These are phyloP conservation scores for Oscheius sp. DNA, from an alignment of 2,888 invertebrate species.

Conservation along the genomic window DNA sequence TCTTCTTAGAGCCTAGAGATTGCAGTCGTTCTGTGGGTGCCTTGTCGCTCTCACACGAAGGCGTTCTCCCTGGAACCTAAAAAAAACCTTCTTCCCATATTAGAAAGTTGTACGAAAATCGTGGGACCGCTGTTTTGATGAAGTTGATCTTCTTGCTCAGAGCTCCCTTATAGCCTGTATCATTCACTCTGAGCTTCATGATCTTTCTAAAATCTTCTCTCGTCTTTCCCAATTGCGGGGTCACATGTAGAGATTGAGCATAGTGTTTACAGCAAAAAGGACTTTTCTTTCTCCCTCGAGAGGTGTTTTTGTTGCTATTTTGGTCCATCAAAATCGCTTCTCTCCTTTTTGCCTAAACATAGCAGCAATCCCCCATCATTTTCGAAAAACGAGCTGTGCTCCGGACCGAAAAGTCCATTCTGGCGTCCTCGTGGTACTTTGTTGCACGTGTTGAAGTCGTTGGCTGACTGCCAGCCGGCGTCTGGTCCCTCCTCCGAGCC, in stretches of 20 bases:
- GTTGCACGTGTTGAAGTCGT: conserved; percentile 24
- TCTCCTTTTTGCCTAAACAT: too few relatives aligned
- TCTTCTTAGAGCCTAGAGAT: too few relatives aligned
- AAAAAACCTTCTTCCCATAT: too few relatives aligned
- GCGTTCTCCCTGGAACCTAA: not conserved
- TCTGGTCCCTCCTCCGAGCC: conserved; percentile 1
- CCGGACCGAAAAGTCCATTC: conserved; percentile 26
- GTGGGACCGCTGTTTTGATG: too few relatives aligned
- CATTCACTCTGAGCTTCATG: too few relatives aligned
- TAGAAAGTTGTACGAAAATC: too few relatives aligned
- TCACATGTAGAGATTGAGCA: conserved; percentile 1
- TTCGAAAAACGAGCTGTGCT: conserved; percentile 12
- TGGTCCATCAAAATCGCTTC: not conserved
- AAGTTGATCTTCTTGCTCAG: too few relatives aligned
- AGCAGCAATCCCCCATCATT: too few relatives aligned
- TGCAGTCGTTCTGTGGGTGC: not conserved
- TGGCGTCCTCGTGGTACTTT: conserved; percentile 5
- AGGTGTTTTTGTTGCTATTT: not conserved
- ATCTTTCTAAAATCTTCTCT: too few relatives aligned
- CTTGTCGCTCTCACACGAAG: not conserved
- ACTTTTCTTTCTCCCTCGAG: not conserved
- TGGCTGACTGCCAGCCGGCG: conserved; percentile 25
- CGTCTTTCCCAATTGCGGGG: not conserved
- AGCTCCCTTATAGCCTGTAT: too few relatives aligned
- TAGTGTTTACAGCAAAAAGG: not conserved